phyloP scores from a whole-genome alignment of 2,888 invertebrate genomes.

The Stenichneumon culpator region DNA sequence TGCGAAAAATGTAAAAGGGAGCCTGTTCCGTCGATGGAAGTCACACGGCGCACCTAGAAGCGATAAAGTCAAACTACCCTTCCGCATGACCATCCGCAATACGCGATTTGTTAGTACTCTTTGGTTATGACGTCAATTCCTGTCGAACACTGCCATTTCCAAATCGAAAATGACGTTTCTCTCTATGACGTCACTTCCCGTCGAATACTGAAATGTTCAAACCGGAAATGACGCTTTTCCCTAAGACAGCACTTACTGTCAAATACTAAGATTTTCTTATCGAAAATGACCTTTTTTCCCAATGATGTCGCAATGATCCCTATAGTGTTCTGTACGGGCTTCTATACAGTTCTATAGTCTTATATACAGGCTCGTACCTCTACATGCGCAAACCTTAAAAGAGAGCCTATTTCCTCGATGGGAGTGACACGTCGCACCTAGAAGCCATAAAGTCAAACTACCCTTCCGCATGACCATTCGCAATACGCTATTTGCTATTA shows the following conservation, averaged over 20 bases:
- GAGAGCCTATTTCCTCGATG: conserved; percentile 13
- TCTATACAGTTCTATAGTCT: neutral
- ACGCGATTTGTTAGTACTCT: conserved; percentile 15
- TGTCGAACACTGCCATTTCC: too few species aligned
- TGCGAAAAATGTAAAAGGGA: conserved; percentile 24
- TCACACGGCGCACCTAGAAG: neutral
- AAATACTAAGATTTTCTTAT: too few species aligned
- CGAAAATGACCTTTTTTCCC: neutral
- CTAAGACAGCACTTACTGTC: too few species aligned
- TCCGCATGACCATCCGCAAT: conserved; percentile 7
- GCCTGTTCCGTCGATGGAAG: conserved; percentile 13
- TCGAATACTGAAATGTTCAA: too few species aligned
- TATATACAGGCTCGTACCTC: conserved; percentile 23
- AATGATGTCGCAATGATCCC: too few species aligned
- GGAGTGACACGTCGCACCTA: neutral
- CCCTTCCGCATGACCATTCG: conserved; percentile 10
- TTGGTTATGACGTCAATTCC: neutral
- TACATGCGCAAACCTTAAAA: conserved; percentile 27
- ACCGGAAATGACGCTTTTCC: neutral
- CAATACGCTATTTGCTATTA: conserved; percentile 25
- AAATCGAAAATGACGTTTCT: too few species aligned
- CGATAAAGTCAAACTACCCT: conserved; percentile 39
- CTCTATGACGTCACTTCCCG: too few species aligned
- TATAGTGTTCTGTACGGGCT: too few species aligned
- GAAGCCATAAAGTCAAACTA: conserved; percentile 35